Evolutionary conservation across 2,113 vertebrate species (phyloP), one percentile per base, ranked within the genome.

Genomic region (Diadophis punctatus): DNA sequence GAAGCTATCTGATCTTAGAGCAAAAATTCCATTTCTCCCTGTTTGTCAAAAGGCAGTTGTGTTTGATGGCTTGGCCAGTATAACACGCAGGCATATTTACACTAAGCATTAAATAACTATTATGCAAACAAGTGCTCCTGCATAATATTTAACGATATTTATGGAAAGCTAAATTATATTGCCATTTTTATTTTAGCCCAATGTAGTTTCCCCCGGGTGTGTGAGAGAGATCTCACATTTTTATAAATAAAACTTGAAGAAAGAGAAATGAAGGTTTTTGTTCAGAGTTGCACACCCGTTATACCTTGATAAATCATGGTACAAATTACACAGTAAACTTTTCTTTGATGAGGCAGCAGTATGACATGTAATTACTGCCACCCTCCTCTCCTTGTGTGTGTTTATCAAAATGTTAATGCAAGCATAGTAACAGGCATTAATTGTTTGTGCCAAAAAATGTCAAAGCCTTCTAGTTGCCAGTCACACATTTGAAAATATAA

Each of bases 351-450:
- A 98, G 97, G 97, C 97, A 97, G 97, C 95, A 97, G 97, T 98
- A 97, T 98, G 99, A 98, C 98, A 98, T 99, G 98, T 98, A 99
- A 99, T 99, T 99, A 99, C 98, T 98, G 98, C 43, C 68, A n/a
- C 60, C 58, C 39, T 51, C 23, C 14, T 43, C 39, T 27, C 87
- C 97, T 98, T 98, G 98, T 97, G 97, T 98, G 98, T 98, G 98
- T 99, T 99, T 99, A 99, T 99, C 98, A 98, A 98, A 99, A 99
- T 99, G 99, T 99, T 99, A 99, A 99, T 99, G 99, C 98, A 98
- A 97, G 98, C 98, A 98, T 99, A 99, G 99, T 99, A 99, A 98
- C 98, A 99, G 98, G 98, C 98, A 99, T 98, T n/a, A n/a, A n/a
- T n/a, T 98, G 97, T 98, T 94, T 97, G 97, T 92, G 95, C 98